Conservation (phyloP, 2,113 vertebrate species). For the Cinclus cinclus region DNA sequence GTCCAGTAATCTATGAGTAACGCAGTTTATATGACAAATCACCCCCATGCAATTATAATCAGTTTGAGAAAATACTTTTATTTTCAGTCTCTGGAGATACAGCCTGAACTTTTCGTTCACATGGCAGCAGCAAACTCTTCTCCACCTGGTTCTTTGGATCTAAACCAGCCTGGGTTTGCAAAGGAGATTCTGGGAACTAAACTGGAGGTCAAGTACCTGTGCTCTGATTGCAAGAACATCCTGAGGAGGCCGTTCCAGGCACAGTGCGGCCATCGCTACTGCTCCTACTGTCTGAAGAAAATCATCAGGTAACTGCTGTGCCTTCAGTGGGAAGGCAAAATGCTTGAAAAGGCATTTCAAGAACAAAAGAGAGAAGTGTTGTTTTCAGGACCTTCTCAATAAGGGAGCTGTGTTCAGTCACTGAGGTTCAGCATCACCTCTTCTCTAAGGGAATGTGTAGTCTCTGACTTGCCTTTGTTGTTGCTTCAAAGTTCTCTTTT, state of each 20-base stretch:
- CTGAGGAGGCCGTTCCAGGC: constrained; percentile 89
- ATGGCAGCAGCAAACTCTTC: constrained; percentile 84
- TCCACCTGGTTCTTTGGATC: constrained; percentile 87
- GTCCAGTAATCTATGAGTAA: too few species aligned
- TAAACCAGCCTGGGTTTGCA: constrained; percentile 85
- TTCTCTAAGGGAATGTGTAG: not conserved
- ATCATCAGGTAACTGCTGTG: constrained; percentile 83
- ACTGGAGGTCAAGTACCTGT: constrained; percentile 91
- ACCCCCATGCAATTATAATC: not conserved
- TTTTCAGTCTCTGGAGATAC: constrained; percentile 47
- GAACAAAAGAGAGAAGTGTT: not conserved
- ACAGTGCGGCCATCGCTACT: constrained; percentile 93
- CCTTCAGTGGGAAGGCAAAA: not conserved
- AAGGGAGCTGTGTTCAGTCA: not conserved
- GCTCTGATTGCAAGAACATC: constrained; percentile 86
- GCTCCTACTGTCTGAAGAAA: constrained; percentile 83
- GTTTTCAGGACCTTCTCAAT: not conserved
- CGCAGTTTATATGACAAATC: not conserved
- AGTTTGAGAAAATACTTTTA: not conserved
- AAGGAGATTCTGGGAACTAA: constrained; percentile 85
- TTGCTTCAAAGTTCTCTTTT: not conserved
- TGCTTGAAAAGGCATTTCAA: not conserved
- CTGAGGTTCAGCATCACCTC: not conserved
- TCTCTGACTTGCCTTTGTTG: not conserved
- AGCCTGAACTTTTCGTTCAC: constrained; percentile 20